These are phyloP conservation scores for Lasioglossum leucozonium DNA, from an alignment of 2,888 invertebrate species.

Conservation along the genomic window DNA sequence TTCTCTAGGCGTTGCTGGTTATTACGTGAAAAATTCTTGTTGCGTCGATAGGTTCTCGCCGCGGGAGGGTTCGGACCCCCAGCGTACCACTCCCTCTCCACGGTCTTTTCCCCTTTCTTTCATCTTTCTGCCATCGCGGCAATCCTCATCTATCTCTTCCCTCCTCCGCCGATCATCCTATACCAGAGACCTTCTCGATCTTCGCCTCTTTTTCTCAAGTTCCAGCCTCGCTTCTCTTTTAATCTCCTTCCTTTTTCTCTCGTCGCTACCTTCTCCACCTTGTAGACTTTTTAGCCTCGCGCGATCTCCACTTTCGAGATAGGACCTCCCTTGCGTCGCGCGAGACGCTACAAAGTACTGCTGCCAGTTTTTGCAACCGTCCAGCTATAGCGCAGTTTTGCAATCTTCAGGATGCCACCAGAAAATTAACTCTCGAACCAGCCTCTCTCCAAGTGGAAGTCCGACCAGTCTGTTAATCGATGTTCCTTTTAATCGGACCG, in stretches of 20 bases:
- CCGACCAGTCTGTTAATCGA: not conserved
- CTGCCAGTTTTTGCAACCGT: not conserved
- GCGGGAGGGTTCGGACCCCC: conserved; percentile 76
- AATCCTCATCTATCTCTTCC: conserved; percentile 68
- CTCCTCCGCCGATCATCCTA: conserved; percentile 44
- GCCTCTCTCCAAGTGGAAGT: not conserved
- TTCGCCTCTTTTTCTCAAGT: conserved; percentile 35
- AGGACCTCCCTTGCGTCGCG: not conserved
- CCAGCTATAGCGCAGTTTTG: not conserved
- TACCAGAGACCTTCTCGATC: conserved; percentile 40
- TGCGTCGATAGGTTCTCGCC: conserved; percentile 78
- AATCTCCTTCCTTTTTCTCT: conserved; percentile 12
- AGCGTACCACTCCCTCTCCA: conserved; percentile 65
- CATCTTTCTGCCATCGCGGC: conserved; percentile 69
- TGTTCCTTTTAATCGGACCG: not conserved
- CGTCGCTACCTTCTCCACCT: conserved; percentile 53
- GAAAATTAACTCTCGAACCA: not conserved
- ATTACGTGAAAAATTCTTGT: conserved; percentile 80
- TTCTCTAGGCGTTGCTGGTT: conserved; percentile 79
- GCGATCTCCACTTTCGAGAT: not conserved
- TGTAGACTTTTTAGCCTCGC: not conserved
- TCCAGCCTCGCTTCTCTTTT: conserved; percentile 8
- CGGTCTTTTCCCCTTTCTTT: conserved; percentile 50
- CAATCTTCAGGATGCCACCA: not conserved
- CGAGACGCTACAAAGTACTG: not conserved